Conservation (phyloP, 2,113 vertebrate genomes). For the Sarotherodon lohbergeri region DNA sequence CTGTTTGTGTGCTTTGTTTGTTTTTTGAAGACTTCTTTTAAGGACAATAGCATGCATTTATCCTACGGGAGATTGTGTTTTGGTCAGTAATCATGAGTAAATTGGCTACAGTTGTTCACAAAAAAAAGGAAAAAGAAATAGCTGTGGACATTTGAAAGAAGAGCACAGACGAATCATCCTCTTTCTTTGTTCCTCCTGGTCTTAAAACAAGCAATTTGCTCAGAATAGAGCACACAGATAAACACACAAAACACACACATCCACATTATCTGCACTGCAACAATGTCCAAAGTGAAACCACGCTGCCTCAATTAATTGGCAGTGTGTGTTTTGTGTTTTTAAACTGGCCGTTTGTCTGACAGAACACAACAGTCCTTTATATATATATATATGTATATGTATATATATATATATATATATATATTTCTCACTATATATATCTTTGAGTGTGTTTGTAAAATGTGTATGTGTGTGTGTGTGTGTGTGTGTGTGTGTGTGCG, state of each 20-base stretch:
- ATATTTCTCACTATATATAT: background rate
- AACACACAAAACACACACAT: constrained; percentile 25
- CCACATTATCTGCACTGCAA: constrained; percentile 25
- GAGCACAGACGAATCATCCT: background rate
- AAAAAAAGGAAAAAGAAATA: background rate
- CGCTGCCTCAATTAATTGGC: constrained; percentile 59
- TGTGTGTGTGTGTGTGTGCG: too few relatives aligned
- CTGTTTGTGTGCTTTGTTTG: background rate
- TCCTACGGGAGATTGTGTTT: constrained; percentile 14
- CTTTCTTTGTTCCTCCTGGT: constrained; percentile 32
- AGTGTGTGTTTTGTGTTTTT: constrained; percentile 37
- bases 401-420: constrained; percentile 2
- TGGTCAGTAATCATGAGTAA: constrained; percentile 23
- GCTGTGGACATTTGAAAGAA: constrained; percentile 26
- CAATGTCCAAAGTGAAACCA: constrained; percentile 45
- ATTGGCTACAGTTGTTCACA: constrained; percentile 24
- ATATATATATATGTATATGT: background rate
- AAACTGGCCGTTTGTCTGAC: constrained; percentile 54
- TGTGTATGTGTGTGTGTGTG: background rate
- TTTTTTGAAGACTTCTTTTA: constrained; percentile 7
- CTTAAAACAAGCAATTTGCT: constrained; percentile 47
- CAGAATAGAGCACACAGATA: background rate
- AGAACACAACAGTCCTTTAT: constrained; percentile 22
- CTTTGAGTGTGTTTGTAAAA: constrained; percentile 2
- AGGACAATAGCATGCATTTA: constrained; percentile 19